Evolutionary conservation across 2,797 vertebrate species (phyloP).

Genomic region (Neosilurus mollespiculum): DNA sequence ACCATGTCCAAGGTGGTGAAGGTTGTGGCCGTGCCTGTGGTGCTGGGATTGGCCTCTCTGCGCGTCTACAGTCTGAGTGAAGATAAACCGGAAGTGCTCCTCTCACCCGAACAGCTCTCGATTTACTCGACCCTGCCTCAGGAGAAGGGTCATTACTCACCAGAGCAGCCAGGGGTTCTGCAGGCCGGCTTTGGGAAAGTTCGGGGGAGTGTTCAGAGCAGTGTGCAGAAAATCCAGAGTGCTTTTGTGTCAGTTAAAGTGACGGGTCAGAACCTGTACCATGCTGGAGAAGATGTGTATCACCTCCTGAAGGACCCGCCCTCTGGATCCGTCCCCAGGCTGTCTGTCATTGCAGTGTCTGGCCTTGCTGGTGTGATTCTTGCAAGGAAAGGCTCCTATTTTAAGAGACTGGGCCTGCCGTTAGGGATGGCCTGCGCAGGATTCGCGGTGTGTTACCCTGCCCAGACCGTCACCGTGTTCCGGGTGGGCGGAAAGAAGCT

Average conservation of each 20-base stretch:
- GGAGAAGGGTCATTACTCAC: slow-evolving; percentile 64
- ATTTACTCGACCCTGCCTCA: slow-evolving; percentile 72
- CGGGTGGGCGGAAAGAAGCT: slow-evolving; percentile 85
- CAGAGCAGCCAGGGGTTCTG: slow-evolving; percentile 77
- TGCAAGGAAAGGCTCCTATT: slow-evolving; percentile 81
- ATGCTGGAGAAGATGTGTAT: slow-evolving; percentile 80
- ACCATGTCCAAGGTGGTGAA: no score
- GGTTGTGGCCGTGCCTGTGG: no score
- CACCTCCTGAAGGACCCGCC: slow-evolving; percentile 88
- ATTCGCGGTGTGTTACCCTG: slow-evolving; percentile 84
- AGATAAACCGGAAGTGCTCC: no score
- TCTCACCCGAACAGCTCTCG: slow-evolving; percentile 73
- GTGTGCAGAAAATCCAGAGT: slow-evolving; percentile 74
- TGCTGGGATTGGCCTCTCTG: no score
- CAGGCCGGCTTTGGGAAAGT: slow-evolving; percentile 71
- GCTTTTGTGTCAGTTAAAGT: slow-evolving; percentile 77
- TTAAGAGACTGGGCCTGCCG: slow-evolving; percentile 80
- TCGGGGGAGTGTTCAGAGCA: slow-evolving; percentile 63
- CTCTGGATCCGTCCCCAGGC: slow-evolving; percentile 82
- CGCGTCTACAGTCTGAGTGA: no score
- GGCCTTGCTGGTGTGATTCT: slow-evolving; percentile 82
- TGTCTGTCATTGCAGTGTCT: slow-evolving; percentile 79
- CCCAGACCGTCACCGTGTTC: slow-evolving; percentile 78
- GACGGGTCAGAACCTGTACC: slow-evolving; percentile 72
- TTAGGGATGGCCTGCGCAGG: slow-evolving; percentile 79